Evolutionary conservation across 2,888 invertebrate species (phyloP).

Genomic region (Amblyjoppa proteus): DNA sequence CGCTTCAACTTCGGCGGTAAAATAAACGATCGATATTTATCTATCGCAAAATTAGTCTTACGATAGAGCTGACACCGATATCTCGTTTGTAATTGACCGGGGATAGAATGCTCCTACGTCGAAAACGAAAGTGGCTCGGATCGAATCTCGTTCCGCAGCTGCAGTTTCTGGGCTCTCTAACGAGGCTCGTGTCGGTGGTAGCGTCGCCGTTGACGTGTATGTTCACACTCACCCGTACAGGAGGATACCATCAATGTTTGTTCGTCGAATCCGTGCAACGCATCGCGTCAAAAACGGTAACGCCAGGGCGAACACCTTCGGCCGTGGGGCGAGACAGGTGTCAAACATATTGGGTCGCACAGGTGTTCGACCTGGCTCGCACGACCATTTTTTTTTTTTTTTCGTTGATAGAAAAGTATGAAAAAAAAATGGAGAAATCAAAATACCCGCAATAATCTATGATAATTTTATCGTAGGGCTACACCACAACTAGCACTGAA

Average conservation of each 20-base stretch:
- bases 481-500: not conserved
- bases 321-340: conserved; percentile 47
- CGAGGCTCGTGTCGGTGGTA: not conserved
- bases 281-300: conserved; percentile 11
- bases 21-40: not conserved
- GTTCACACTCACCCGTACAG: not conserved
- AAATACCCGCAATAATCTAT: conserved; percentile 20
- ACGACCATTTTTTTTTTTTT: not conserved
- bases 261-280: conserved; percentile 22
- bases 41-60: not conserved
- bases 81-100: not conserved
- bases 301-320: not conserved
- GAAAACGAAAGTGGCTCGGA: conserved; percentile 30
- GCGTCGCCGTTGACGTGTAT: not conserved
- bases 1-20: not conserved
- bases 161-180: not conserved
- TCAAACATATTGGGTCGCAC: conserved; percentile 23
- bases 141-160: conserved; percentile 39
- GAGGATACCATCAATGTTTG: conserved; percentile 24
- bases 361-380: conserved; percentile 23
- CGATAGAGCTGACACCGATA: conserved; percentile 8
- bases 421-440: not conserved
- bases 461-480: not conserved
- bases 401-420: not conserved
- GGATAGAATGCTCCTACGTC: not conserved